Evolutionary conservation across 2,888 invertebrate genomes (phyloP).

Genomic region (Ophion ellenae): DNA sequence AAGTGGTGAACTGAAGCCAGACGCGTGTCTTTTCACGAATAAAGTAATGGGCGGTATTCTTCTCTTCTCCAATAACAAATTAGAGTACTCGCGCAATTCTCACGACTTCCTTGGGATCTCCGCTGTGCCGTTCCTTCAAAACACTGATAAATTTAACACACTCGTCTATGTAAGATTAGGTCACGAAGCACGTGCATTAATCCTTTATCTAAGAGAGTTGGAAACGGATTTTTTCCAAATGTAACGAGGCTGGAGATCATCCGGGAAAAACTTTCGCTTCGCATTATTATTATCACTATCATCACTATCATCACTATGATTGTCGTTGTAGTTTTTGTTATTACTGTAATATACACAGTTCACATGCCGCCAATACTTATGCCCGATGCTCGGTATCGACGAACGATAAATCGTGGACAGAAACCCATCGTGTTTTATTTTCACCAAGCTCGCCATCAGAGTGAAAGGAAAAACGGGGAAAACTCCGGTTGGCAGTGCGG

Average conservation of each 20-base stretch:
- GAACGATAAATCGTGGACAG: not conserved
- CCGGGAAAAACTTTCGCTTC: too few relatives aligned
- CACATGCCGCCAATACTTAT: not conserved
- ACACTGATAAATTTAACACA: not conserved
- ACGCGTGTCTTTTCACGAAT: constrained; percentile 7
- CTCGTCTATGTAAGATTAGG: not conserved
- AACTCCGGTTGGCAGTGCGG: not conserved
- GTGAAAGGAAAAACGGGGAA: not conserved
- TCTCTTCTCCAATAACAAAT: constrained; percentile 7
- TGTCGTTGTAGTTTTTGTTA: not conserved
- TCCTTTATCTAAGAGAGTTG: too few relatives aligned
- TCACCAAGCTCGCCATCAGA: not conserved
- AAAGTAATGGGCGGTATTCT: constrained; percentile 20
- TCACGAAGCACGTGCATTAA: not conserved
- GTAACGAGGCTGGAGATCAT: too few relatives aligned
- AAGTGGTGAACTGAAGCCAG: not conserved
- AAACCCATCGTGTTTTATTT: not conserved
- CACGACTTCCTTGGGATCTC: constrained; percentile 25
- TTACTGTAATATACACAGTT: not conserved
- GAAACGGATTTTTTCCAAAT: too few relatives aligned
- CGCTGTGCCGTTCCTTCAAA: constrained; percentile 1
- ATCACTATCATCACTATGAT: not conserved
- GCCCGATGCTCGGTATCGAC: not conserved
- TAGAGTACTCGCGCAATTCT: constrained; percentile 27
- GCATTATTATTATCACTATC: not conserved